phyloP scores from a whole-genome alignment of 2,797 vertebrate species.

The Graptemys geographica region DNA sequence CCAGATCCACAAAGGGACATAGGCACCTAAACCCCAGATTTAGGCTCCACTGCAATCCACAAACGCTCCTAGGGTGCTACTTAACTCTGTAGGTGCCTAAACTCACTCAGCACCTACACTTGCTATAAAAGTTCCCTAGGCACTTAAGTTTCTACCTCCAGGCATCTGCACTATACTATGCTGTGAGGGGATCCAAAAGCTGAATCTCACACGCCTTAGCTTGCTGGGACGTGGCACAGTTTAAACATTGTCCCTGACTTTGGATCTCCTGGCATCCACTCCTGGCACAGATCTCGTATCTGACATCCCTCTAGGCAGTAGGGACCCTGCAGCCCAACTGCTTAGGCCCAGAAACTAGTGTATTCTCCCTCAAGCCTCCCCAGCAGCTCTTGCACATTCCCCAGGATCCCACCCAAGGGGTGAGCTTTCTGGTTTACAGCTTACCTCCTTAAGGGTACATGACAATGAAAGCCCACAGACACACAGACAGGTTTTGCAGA shows the following conservation, averaged over 20 bases:
- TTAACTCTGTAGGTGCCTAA: background rate
- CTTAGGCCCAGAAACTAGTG: too few species aligned
- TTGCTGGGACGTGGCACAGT: background rate
- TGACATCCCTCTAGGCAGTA: too few species aligned
- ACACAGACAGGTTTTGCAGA: too few species aligned
- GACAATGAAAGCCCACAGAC: too few species aligned
- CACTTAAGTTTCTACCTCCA: background rate
- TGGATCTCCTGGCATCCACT: background rate
- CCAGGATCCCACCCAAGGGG: too few species aligned
- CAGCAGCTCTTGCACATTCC: too few species aligned
- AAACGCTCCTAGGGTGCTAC: background rate
- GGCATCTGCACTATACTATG: background rate
- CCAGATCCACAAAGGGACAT: background rate
- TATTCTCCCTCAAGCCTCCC: too few species aligned
- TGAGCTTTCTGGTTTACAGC: too few species aligned
- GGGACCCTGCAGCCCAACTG: too few species aligned
- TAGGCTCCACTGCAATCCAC: background rate
- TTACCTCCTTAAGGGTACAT: too few species aligned
- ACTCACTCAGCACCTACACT: background rate
- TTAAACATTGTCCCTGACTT: background rate
- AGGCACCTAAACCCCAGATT: background rate
- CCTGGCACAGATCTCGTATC: background rate
- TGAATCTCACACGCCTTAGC: background rate
- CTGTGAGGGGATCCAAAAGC: background rate
- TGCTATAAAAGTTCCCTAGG: background rate